Base-by-base conservation (phyloP, 2,113 vertebrate genomes). In the Poecile atricapillus region DNA sequence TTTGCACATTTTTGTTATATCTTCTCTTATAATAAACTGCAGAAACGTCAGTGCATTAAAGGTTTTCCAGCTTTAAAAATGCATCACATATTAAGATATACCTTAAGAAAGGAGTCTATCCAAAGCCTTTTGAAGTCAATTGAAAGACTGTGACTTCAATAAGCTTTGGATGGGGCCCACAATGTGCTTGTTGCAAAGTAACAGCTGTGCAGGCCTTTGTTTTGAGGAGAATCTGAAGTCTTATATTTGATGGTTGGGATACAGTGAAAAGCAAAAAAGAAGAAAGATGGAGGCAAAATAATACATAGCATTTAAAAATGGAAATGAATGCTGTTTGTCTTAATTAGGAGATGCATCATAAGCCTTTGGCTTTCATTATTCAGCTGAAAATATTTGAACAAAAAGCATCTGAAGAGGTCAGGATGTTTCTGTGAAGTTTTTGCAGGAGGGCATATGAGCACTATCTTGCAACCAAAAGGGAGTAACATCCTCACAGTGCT, bases 201-300 rank as follows among this genome's bases (percentile, higher is more conserved):
- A 95, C 96, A 95, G 94, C 95, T 97, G 95, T 97, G 95, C 95
- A 91, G 84, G 93, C 82, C 89, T 97, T 96, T 96, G 92, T 97
- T 96, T 95, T 60, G 71, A 69, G 58, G 83, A 90, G 90, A 95
- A 96, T 96, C 94, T 94, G 84, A 95, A 97, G 93, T 95, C 87
- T 96, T 90, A 86, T 39, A 94, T 92, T 94, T 95, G 95, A 80
- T 93, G 85, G 90, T 88, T 81, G 92, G 73, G 80, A 92, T 94
- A 84, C 35, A 96, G 68, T 65, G 83, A 92, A 96, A 93, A 95
- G 89, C 33, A 0, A 87, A 91, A 92, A 93, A 93, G 83, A 91
- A 93, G 87, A 91, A 93, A 93, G 90, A 96, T 91, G 55, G 93
- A 94, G 81, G 78, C 82, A 90, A 95, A 96, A 88, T 93, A 95